These are phyloP conservation scores for Nyctibius grandis DNA, from an alignment of 2,797 vertebrate species.

Conservation along the genomic window DNA sequence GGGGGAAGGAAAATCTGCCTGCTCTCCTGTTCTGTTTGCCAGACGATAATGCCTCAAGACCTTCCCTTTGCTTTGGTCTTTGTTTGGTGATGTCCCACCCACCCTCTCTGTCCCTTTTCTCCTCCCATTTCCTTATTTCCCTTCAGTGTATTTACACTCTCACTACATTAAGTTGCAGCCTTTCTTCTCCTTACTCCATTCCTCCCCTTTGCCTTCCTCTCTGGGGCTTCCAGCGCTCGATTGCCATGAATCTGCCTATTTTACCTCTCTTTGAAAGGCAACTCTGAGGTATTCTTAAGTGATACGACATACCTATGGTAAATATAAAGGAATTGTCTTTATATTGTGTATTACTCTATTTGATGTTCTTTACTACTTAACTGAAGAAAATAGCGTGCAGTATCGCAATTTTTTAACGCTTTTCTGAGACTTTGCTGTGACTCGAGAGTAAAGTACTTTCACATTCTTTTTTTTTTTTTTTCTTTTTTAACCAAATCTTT, in stretches of 20 bases:
- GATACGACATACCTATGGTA: not conserved
- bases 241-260: not conserved
- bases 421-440: not conserved
- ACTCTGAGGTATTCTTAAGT: not conserved
- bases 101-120: not conserved
- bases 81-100: conserved; percentile 54
- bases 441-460: conserved; percentile 36
- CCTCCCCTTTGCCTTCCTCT: not conserved
- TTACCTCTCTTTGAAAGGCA: not conserved
- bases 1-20: conserved; percentile 14
- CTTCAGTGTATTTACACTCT: conserved; percentile 42
- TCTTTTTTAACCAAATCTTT: conserved; percentile 30
- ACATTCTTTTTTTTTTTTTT: not conserved
- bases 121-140: conserved; percentile 41
- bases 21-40: conserved; percentile 57
- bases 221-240: not conserved
- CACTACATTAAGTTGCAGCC: not conserved
- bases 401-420: not conserved
- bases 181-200: not conserved
- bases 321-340: not conserved
- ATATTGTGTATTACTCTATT: not conserved
- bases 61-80: conserved; percentile 46
- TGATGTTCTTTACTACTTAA: not conserved
- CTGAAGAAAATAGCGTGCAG: not conserved
- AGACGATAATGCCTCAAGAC: conserved; percentile 41